phyloP scores from a whole-genome alignment of 2,113 vertebrate genomes.

The Pygoscelis adeliae region DNA sequence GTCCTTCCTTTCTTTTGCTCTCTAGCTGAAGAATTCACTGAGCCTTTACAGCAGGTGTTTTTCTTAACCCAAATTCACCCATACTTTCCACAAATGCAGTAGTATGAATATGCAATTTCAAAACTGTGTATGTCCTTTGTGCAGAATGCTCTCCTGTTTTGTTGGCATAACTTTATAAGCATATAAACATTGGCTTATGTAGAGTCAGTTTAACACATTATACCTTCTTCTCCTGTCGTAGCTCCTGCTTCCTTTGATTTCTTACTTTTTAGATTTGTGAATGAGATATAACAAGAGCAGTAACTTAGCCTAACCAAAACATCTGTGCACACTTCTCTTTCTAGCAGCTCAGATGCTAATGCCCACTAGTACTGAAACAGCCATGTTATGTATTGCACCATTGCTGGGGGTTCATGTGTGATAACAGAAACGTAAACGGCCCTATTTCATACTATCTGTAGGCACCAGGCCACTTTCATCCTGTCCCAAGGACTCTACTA shows the following conservation, averaged over 20 bases:
- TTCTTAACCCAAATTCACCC: background rate
- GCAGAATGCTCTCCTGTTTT: background rate
- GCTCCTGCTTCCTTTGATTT: background rate
- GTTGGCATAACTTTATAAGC: background rate
- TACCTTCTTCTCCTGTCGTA: background rate
- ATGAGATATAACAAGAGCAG: background rate
- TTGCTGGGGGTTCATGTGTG: background rate
- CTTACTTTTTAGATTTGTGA: background rate
- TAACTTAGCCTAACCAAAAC: background rate
- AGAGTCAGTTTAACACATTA: background rate
- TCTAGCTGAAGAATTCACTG: background rate
- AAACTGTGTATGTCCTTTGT: background rate
- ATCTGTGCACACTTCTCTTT: background rate
- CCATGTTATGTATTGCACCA: fast-evolving
- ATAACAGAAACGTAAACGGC: background rate
- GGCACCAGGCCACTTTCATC: background rate
- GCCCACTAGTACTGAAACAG: background rate
- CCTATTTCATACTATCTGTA: background rate
- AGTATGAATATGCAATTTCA: background rate
- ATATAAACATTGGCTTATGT: background rate
- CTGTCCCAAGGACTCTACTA: background rate
- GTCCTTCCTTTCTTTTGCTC: background rate
- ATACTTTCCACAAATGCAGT: background rate
- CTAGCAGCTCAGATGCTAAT: background rate
- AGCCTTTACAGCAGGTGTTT: background rate